Percentiles rank a stretch among this genome's conserved stretches.
Conservation (phyloP, 2,797 vertebrate species). For the Poecile montanus region DNA sequence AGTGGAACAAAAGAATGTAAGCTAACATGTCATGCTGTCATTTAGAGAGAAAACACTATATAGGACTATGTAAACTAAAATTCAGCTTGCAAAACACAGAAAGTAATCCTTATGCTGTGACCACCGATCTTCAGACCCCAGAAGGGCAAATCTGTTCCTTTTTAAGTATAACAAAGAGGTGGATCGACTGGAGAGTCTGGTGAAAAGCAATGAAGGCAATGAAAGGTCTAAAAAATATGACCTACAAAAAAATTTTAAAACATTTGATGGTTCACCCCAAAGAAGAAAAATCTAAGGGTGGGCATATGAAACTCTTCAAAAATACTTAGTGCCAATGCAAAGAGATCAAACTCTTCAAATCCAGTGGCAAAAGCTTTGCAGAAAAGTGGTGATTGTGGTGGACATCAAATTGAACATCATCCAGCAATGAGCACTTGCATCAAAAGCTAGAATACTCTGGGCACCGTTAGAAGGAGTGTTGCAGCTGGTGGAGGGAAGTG, state of each 20-base stretch:
- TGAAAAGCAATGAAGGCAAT: not conserved
- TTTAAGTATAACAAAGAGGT: not conserved
- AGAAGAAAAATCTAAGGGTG: not conserved
- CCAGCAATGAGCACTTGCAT: accelerated
- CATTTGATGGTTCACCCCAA: not conserved
- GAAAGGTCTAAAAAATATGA: not conserved
- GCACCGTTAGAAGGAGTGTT: not conserved
- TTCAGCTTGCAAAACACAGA: not conserved
- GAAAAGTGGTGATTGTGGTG: not conserved
- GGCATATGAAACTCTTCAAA: not conserved
- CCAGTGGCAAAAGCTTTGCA: not conserved
- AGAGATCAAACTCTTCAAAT: not conserved
- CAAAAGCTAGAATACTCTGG: not conserved
- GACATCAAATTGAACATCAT: not conserved
- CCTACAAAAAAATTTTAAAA: not conserved
- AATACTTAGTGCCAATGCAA: not conserved
- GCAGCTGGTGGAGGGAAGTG: not conserved
- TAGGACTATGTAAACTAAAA: not conserved
- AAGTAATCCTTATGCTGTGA: not conserved
- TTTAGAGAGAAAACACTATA: not conserved
- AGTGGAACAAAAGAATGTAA: not conserved
- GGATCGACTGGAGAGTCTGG: not conserved
- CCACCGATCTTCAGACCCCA: not conserved
- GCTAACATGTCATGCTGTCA: not conserved
- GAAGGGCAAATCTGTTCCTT: not conserved